Base-by-base conservation (phyloP, 2,797 vertebrate genomes). In the Heliangelus exortis region DNA sequence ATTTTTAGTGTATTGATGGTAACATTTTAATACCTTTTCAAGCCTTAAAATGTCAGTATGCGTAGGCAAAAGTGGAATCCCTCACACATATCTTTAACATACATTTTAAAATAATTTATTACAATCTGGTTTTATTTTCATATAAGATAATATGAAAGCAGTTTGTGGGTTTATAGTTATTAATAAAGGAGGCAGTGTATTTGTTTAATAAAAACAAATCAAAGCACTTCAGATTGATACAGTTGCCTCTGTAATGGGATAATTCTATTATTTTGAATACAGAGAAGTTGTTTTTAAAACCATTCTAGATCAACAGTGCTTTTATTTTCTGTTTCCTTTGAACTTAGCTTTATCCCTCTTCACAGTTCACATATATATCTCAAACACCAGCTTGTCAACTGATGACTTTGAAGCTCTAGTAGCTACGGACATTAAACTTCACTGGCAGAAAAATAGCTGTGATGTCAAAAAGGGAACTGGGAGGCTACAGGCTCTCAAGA, bases 401-500 rank as follows among this genome's bases (percentile, higher is more conserved):
- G 48, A 45, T 91, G 88, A 80, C n/a, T 76, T 59, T 95, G 89
- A 96, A 96, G 77, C 31, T 80, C 53, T 73, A 58, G 12, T 69
- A 71, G 67, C 31, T 91, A 48, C 34, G 77, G 54, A 93, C 78
- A 92, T 89, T 91, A 93, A 96, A 94, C 80, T 79, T 21, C 73
- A 53, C 25, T 96, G 61, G 22, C 59, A 93, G 93, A 92, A 93
- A 95, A 96, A 95, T 83, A 93, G 15, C 84, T 94, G 47, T 79
- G 68, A 83, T 92, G 81, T 87, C 90, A 89, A 89, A 94, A 95
- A 89, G 47, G 36, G 41, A 89, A 90, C 26, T 47, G 20, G 19
- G 31, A 76, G 33, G 75, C 90, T 96, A 82, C 48, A 87, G 50
- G 28, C 65, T 82, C 68, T 89, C 75, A 92, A 59, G 45, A 93